Evolutionary conservation across 2,888 invertebrate genomes (phyloP).

Genomic region (Latrodectus elegans): DNA sequence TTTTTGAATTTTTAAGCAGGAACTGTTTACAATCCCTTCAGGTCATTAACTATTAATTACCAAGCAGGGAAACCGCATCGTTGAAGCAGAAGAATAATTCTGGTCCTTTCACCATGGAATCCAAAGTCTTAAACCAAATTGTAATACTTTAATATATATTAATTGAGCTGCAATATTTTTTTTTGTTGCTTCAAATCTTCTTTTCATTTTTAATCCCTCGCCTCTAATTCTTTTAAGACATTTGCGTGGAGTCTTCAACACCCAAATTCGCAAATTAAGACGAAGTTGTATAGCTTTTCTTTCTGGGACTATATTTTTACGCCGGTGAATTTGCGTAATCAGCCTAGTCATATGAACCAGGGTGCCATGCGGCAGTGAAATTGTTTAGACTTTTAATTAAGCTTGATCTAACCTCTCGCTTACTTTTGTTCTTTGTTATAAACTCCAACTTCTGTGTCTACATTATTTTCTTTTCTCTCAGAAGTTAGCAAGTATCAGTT

Average conservation of each 20-base stretch:
- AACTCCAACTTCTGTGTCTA: neutral
- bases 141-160: constrained; percentile 14
- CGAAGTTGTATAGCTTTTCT: neutral
- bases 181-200: constrained; percentile 8
- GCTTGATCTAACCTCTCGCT: constrained; percentile 18
- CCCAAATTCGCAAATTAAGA: neutral
- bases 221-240: neutral
- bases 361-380: constrained; percentile 29
- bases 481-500: neutral
- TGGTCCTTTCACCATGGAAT: constrained; percentile 23
- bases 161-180: neutral
- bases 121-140: constrained; percentile 18
- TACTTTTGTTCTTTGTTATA: neutral
- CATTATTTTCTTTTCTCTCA: neutral
- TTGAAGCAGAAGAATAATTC: constrained; percentile 21
- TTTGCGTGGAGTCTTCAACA: neutral
- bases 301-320: constrained; percentile 13
- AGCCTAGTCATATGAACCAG: constrained; percentile 16
- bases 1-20: constrained; percentile 68
- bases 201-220: constrained; percentile 12
- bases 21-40: constrained; percentile 57
- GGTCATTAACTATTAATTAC: constrained; percentile 69
- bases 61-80: constrained; percentile 33
- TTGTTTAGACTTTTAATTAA: constrained; percentile 56
- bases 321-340: constrained; percentile 28